These are phyloP conservation scores for Chelonus insularis DNA, from an alignment of 1,140 invertebrate genomes.

Conservation along the genomic window DNA sequence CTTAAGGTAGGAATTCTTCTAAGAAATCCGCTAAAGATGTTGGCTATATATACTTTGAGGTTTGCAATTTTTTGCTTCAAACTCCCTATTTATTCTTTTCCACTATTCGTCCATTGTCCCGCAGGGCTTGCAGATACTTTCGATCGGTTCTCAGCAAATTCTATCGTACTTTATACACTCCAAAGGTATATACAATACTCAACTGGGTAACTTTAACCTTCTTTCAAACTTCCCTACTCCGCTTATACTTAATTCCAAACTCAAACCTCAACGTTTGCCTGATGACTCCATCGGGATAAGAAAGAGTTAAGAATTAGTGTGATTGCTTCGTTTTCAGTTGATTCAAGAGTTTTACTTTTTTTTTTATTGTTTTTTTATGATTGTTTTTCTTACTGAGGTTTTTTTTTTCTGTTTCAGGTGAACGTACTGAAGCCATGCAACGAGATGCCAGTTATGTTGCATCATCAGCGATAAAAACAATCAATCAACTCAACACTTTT, in stretches of 20 bases:
- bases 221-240: background rate
- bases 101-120: conserved; percentile 22
- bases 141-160: conserved; percentile 20
- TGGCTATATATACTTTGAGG: background rate
- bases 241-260: background rate
- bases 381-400: background rate
- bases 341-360: background rate
- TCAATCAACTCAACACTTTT: conserved; percentile 1
- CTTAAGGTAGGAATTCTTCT: background rate
- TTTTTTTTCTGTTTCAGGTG: conserved; percentile 43
- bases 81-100: conserved; percentile 19
- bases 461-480: conserved; percentile 33
- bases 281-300: conserved; percentile 16
- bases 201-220: conserved; percentile 21
- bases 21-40: background rate
- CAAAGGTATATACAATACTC: conserved; percentile 22
- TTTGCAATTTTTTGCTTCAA: conserved; percentile 24
- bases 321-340: conserved; percentile 8
- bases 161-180: conserved; percentile 19
- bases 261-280: too few species aligned
- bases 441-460: conserved; percentile 49
- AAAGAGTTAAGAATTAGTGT: conserved; percentile 22
- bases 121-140: conserved; percentile 19
- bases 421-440: conserved; percentile 60
- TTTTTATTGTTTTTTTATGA: background rate